These are phyloP conservation scores for Umimayanthus kanabou DNA, from an alignment of 92 coral and sea anemone species.

Conservation along the genomic window DNA sequence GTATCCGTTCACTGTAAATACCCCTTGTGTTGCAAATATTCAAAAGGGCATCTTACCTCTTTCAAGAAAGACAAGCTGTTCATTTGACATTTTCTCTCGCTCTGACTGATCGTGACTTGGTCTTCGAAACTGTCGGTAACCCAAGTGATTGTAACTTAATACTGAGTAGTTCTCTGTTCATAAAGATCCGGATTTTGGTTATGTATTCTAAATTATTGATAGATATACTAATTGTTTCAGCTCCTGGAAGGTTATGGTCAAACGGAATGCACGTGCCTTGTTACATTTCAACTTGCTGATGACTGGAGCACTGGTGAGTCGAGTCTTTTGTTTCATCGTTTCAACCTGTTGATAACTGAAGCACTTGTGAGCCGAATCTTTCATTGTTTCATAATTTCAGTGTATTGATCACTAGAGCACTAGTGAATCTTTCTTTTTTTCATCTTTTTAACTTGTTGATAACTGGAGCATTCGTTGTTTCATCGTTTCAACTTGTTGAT, in stretches of 20 bases:
- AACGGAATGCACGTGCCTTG: conserved; percentile 90
- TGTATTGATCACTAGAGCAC: too few species aligned
- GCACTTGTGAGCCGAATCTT: too few species aligned
- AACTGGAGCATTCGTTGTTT: conserved; percentile 46
- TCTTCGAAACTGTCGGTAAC: background rate
- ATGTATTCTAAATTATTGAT: background rate
- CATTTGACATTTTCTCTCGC: too few species aligned
- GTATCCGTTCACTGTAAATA: too few species aligned
- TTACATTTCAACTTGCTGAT: conserved; percentile 75
- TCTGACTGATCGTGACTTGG: background rate
- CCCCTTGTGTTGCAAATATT: too few species aligned
- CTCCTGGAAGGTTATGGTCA: conserved; percentile 91
- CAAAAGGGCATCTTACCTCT: too few species aligned
- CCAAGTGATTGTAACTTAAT: conserved; percentile 71
- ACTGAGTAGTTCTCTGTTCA: background rate
- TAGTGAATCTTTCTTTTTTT: too few species aligned
- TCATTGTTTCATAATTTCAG: too few species aligned
- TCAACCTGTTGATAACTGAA: too few species aligned
- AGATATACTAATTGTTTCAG: conserved; percentile 35
- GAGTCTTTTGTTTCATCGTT: background rate
- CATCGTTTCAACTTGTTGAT: too few species aligned
- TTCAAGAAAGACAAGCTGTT: too few species aligned
- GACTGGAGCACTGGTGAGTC: conserved; percentile 79
- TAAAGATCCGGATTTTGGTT: background rate
- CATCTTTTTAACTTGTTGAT: conserved; percentile 62